Evolutionary conservation across 2,113 vertebrate genomes (phyloP), one percentile per base, ranked within the genome.

Genomic region (Periophthalmus modestus): DNA sequence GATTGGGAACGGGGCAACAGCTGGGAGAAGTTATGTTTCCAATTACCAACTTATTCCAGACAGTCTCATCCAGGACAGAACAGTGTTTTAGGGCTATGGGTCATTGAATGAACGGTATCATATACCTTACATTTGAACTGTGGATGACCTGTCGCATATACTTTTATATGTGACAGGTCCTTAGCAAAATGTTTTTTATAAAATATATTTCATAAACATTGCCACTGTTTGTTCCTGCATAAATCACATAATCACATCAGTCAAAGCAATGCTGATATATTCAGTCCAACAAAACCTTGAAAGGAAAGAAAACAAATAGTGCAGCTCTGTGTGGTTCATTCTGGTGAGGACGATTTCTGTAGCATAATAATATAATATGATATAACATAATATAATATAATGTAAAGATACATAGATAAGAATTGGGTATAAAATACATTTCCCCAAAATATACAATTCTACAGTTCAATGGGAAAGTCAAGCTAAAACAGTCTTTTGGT

Each of bases 31-130:
- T 88, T 89, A 75, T 84, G 79, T 78, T 91, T 89, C 90, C 84
- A 90, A 85, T 91, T 87, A 90, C 85, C 61, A 59, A 68, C 68
- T 87, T 85, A 85, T 90, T 88, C 85, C 81, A 84, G 87, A 84
- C 82, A 66, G 72, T 79, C 43, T 39, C 43, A 67, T 48, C 66
- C 21, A 48, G 55, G 66, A 66, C 65, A 69, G 77, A 81, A 69
- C 19, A 67, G 73, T 72, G 58, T 63, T 69, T 68, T 78, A 73
- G 55, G 34, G 55, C 68, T 75, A 72, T 78, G 39, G 39, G 36
- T 21, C 3, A 81, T 85, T 91, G 74, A 78, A 68, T 73, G 52
- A 81, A 74, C 18, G 82, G 81, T 24, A 9, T 43, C 10, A 21
- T 68, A 67, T 43, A 19, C n/a, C 18, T 43, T 43, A 12, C 18